These are phyloP conservation scores for Phrynosoma blainvillii DNA, from an alignment of 2,113 vertebrate genomes.

Conservation along the genomic window DNA sequence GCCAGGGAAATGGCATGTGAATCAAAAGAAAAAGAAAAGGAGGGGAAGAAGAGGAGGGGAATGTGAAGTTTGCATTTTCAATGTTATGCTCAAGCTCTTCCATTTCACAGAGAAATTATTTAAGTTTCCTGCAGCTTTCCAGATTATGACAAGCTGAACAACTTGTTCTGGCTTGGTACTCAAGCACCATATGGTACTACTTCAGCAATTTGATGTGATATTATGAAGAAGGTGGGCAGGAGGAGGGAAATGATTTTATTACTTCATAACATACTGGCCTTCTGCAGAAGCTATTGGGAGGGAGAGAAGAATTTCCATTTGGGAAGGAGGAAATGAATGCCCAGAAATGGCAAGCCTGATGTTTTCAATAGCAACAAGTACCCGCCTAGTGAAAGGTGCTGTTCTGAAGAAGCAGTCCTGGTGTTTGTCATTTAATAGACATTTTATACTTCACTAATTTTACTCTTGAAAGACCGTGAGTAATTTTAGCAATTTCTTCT, in stretches of 20 bases:
- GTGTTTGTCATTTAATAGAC: background rate
- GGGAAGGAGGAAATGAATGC: fast-evolving
- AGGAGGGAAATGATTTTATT: constrained; percentile 71
- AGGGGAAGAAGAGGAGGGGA: constrained; percentile 43
- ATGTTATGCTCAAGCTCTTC: constrained; percentile 68
- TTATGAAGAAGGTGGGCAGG: constrained; percentile 72
- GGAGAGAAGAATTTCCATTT: background rate
- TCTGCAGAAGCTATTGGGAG: constrained; percentile 59
- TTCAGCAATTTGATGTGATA: constrained; percentile 75
- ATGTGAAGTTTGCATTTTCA: constrained; percentile 58
- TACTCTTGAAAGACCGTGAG: too few species aligned
- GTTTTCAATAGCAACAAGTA: constrained; percentile 39
- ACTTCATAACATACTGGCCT: constrained; percentile 67
- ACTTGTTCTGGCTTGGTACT: constrained; percentile 69
- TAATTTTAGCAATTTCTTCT: too few species aligned
- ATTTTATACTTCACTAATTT: too few species aligned
- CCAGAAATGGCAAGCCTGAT: background rate
- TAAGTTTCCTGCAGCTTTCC: constrained; percentile 74
- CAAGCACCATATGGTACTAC: constrained; percentile 68
- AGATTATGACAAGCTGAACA: constrained; percentile 70
- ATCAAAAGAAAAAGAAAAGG: constrained; percentile 36
- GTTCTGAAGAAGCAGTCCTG: constrained; percentile 2
- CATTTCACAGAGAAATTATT: constrained; percentile 73
- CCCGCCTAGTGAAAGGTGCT: constrained; percentile 26
- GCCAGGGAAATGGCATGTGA: constrained; percentile 42